Evolutionary conservation across 2,888 invertebrate species (phyloP).

Genomic region (Troides aeacus): DNA sequence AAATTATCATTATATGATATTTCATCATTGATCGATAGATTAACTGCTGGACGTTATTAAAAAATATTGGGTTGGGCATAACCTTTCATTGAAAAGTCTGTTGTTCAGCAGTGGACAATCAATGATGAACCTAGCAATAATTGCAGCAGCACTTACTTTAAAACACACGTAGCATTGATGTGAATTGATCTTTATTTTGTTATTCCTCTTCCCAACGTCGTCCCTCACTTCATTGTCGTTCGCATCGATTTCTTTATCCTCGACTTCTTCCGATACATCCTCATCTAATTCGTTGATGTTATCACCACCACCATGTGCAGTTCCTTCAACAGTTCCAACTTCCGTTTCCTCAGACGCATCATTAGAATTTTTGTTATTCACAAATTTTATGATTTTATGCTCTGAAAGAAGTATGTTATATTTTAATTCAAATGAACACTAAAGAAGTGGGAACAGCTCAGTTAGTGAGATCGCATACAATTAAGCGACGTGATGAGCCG

Average conservation of each 20-base stretch:
- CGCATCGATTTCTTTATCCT: slow-evolving; percentile 16
- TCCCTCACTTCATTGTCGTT: slow-evolving; percentile 30
- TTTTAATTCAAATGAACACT: no score
- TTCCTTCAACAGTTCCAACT: not conserved
- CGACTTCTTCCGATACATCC: slow-evolving; percentile 7
- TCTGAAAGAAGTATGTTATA: slow-evolving; percentile 6
- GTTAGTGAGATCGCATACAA: no score
- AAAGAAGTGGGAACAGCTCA: no score
- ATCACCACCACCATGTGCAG: not conserved
- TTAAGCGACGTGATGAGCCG: no score
- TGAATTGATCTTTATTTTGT: slow-evolving; percentile 47
- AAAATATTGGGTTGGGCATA: no score
- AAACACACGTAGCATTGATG: slow-evolving; percentile 68
- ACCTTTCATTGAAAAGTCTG: no score
- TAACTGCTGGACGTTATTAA: no score
- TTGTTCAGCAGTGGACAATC: no score
- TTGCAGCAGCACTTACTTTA: slow-evolving; percentile 45
- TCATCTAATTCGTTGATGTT: slow-evolving; percentile 24
- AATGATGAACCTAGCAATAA: no score
- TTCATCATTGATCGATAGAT: no score
- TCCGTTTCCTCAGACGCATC: not conserved
- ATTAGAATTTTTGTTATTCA: slow-evolving; percentile 4
- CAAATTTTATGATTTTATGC: slow-evolving; percentile 3
- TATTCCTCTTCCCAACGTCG: slow-evolving; percentile 23
- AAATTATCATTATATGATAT: no score